Evolutionary conservation across 2,797 vertebrate species (phyloP), one percentile per base, ranked within the genome.

Genomic region (Molossus alvarezi): DNA sequence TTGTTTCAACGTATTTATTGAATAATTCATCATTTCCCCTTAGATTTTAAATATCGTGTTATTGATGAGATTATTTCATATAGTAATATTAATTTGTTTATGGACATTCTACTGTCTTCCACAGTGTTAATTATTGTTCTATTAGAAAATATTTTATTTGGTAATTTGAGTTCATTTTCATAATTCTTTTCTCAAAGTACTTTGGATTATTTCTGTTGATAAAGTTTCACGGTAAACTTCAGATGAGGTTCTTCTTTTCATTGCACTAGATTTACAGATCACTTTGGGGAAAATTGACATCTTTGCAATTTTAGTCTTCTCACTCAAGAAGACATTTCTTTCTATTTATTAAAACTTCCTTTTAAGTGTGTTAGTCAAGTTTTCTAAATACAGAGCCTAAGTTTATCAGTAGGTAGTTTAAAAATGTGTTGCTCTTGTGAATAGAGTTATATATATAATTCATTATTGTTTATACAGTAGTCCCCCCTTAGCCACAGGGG

Each of bases 141-240:
- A 88, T 85, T 33, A 75, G 55, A 58, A 71, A 81, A 23, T 13
- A 58, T 76, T 75, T 88, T 93, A 69, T 88, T 72, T 85, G n/a
- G 17, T 85, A 71, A 85, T 57, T 85, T 25, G n/a, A 88, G 58
- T 37, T 33, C 1, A 81, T 17, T 3, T 91, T 76, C 12, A 20
- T 71, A 72, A 53, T 86, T 83, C 55, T 86, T 60, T 83, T 37
- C 72, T 95, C 37, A 57, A 55, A 45, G 45, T 76, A 27, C 23
- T 91, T 92, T 85, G 71, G 33, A 80, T 90, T 67, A 80, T 93
- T 91, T 95, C 67, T 53, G 23, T 75, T 91, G 77, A 45, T 91
- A 23, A 82, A 65, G 27, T 90, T 77, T 25, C 21, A 87, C 77
- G 77, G n/a, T 88, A 94, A 83, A 88, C 79, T 71, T 41, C 48